Base-by-base conservation (phyloP, 2,888 invertebrate genomes). In the Dexiosoma caninum region DNA sequence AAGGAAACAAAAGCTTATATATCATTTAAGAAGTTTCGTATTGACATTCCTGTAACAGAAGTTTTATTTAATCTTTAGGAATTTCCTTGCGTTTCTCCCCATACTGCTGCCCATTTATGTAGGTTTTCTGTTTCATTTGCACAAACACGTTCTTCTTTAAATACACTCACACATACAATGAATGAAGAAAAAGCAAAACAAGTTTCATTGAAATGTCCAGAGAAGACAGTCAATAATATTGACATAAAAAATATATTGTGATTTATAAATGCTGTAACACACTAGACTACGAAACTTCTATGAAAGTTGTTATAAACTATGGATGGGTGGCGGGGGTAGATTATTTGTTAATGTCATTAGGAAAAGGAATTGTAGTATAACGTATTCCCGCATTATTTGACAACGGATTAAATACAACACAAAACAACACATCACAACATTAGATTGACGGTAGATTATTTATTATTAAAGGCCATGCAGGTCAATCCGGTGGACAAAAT, bases 201-300 rank as follows among this genome's bases (percentile, higher is more conserved):
- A 59, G 35, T 62, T 72, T 60, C 21, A 67, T 49, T 55, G 16
- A 66, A 75, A 51, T 53, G 46, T 60, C 71, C 55, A 53, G 74
- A 46, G 74, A 42, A 79, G 66, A 76, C 76, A 71, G 60, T 71
- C 74, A 80, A 71, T 76, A 71, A 62, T 71, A 71, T 62, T 67
- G 70, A 80, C 37, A 71, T 80, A 71, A 80, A 71, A 71, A 62
- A 80, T 69, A 37, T 70, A 59, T 78, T 80, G 71, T 66, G 76
- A 67, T 77, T 81, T 72, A 77, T 69, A 51, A 55, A 60, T 55
- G 0, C 27, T 42, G 27, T 2, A 7, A 27, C 3, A 8, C 12
- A 16, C 8, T 23, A 7, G 46, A 3, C 8, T 7, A 0, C 10
- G 27, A 10, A 7, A 16, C 16, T 37, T 42, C 8, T 7, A 0